These are phyloP conservation scores for Chymomyza amoena DNA, from an alignment of 2,888 invertebrate species.

Conservation along the genomic window DNA sequence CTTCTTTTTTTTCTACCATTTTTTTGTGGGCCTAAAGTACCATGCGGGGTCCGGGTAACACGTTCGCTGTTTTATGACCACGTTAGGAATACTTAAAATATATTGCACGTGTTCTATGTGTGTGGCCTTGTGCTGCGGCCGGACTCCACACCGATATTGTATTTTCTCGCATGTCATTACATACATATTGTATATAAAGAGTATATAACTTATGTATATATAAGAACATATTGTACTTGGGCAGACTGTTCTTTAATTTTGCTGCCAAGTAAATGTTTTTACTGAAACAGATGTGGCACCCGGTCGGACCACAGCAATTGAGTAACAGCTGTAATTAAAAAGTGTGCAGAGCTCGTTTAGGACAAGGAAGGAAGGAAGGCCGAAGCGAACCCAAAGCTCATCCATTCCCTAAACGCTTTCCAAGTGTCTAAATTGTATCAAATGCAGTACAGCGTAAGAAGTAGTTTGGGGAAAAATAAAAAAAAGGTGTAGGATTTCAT, in stretches of 20 bases:
- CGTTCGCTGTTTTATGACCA: conserved; percentile 17
- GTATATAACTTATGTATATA: background rate
- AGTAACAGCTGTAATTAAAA: conserved; percentile 12
- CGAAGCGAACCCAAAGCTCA: background rate
- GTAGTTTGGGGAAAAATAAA: no score
- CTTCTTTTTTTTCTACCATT: background rate
- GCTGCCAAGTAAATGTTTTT: conserved; percentile 6
- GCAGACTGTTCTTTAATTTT: conserved; percentile 2
- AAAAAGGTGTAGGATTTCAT: no score
- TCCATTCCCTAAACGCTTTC: no score
- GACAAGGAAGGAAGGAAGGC: background rate
- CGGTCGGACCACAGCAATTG: background rate
- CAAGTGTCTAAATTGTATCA: background rate
- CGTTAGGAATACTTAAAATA: conserved; percentile 19
- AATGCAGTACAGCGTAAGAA: background rate
- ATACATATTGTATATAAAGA: background rate
- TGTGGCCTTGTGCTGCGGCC: background rate
- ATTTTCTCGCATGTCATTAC: background rate
- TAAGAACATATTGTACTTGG: background rate
- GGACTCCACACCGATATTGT: conserved; percentile 2
- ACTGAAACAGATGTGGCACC: background rate
- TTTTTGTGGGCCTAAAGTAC: background rate
- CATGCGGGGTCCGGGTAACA: background rate
- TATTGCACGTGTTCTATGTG: conserved; percentile 13
- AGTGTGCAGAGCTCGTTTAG: background rate